Conservation (phyloP, 2,113 vertebrate genomes). For the Brachyhypopomus gauderio region DNA sequence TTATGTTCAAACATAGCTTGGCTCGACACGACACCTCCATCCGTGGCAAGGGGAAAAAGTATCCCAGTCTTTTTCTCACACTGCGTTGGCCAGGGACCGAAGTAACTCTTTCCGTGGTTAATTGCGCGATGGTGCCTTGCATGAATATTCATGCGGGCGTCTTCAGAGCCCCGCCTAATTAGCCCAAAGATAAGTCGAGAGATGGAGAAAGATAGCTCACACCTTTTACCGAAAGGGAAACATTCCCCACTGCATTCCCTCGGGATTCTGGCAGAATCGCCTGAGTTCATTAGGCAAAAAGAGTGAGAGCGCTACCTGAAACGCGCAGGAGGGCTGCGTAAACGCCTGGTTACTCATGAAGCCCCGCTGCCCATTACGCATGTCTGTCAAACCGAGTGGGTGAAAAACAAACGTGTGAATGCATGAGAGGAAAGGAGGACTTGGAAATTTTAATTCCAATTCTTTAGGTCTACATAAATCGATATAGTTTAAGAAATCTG, state of each 20-base stretch:
- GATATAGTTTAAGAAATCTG: constrained; percentile 18
- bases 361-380: constrained; percentile 75
- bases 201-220: constrained; percentile 74
- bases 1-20: constrained; percentile 66
- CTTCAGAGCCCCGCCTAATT: constrained; percentile 82
- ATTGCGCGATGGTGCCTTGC: constrained; percentile 75
- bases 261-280: constrained; percentile 76
- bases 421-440: constrained; percentile 40
- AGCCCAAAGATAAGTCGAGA: constrained; percentile 72
- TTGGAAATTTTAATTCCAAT: constrained; percentile 47
- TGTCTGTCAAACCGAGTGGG: constrained; percentile 71
- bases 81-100: constrained; percentile 76
- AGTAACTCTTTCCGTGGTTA: constrained; percentile 78
- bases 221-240: constrained; percentile 78
- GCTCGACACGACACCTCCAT: constrained; percentile 65
- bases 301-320: constrained; percentile 72
- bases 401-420: constrained; percentile 47
- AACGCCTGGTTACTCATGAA: constrained; percentile 58
- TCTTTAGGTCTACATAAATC: constrained; percentile 37
- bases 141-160: constrained; percentile 80
- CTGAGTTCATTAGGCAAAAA: constrained; percentile 80
- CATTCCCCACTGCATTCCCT: constrained; percentile 66
- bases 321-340: constrained; percentile 70
- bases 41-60: constrained; percentile 61
- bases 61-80: constrained; percentile 58